phyloP scores from a whole-genome alignment of 35 echinoderm and acorn worm genomes.

The Apostichopus californicus region DNA sequence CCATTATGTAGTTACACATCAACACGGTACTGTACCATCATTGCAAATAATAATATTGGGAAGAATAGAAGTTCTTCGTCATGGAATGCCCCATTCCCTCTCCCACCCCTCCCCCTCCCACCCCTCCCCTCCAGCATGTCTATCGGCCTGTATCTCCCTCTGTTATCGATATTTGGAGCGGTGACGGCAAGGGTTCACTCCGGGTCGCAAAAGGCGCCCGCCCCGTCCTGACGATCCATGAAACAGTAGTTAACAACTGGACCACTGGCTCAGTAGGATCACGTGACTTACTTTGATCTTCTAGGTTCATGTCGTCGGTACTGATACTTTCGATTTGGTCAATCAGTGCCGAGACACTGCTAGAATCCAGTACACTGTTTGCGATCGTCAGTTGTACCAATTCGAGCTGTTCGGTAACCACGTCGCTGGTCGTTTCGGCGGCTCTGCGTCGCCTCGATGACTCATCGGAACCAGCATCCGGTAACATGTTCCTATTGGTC shows the following conservation, averaged over 20 bases:
- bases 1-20: too few species aligned
- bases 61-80: too few species aligned
- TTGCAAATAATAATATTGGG: too few species aligned
- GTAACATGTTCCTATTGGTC: slow-evolving; percentile 62
- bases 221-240: too few species aligned
- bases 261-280: not conserved
- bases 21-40: too few species aligned
- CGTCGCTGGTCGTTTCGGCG: slow-evolving; percentile 13
- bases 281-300: slow-evolving; percentile 75
- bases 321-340: slow-evolving; percentile 65
- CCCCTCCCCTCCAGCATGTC: not conserved
- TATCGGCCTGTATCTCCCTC: too few species aligned
- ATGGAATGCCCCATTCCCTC: too few species aligned
- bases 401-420: slow-evolving; percentile 62
- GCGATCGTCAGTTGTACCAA: slow-evolving; percentile 63
- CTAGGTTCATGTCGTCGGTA: slow-evolving; percentile 54
- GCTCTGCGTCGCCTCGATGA: slow-evolving; percentile 41
- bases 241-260: too few species aligned
- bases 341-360: slow-evolving; percentile 53
- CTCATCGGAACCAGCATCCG: not conserved
- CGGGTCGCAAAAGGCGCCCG: too few species aligned
- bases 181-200: too few species aligned
- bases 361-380: slow-evolving; percentile 62
- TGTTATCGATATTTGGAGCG: too few species aligned
- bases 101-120: not conserved